Conservation (phyloP, 1,140 invertebrate genomes). For the Drosophila kurseongensis region DNA sequence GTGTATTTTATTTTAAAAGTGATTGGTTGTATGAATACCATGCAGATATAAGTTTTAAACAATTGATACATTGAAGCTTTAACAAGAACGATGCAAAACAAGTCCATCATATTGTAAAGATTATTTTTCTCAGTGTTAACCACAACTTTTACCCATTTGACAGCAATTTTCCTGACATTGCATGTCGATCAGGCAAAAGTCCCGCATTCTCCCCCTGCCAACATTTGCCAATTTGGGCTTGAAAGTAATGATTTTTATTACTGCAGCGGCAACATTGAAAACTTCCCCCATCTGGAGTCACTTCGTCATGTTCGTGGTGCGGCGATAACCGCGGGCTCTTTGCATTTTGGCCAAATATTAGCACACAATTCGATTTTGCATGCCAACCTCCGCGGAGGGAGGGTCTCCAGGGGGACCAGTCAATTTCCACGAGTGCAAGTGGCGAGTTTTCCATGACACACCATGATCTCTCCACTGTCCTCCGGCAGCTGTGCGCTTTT, state of each 20-base stretch:
- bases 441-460: conserved; percentile 65
- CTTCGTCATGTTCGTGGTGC: conserved; percentile 58
- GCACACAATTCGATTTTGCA: conserved; percentile 81
- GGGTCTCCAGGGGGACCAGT: conserved; percentile 26
- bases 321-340: conserved; percentile 35
- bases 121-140: background rate
- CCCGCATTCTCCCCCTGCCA: background rate
- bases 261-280: conserved; percentile 21
- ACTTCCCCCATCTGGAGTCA: conserved; percentile 44
- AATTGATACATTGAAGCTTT: too few species aligned
- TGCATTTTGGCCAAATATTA: conserved; percentile 68
- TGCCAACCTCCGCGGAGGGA: conserved; percentile 31
- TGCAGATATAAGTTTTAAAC: too few species aligned
- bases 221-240: conserved; percentile 54
- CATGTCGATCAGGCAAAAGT: conserved; percentile 56
- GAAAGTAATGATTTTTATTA: conserved; percentile 71
- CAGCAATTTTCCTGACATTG: conserved; percentile 61
- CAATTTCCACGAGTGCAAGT: conserved; percentile 78
- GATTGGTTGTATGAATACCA: too few species aligned
- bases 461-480: conserved; percentile 33
- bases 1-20: too few species aligned
- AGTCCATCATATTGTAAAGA: too few species aligned
- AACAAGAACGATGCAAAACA: too few species aligned
- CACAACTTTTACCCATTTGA: conserved; percentile 64
- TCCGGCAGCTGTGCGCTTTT: conserved; percentile 66